These are phyloP conservation scores for Perognathus longimembris DNA, from an alignment of 2,113 vertebrate species.

Conservation along the genomic window DNA sequence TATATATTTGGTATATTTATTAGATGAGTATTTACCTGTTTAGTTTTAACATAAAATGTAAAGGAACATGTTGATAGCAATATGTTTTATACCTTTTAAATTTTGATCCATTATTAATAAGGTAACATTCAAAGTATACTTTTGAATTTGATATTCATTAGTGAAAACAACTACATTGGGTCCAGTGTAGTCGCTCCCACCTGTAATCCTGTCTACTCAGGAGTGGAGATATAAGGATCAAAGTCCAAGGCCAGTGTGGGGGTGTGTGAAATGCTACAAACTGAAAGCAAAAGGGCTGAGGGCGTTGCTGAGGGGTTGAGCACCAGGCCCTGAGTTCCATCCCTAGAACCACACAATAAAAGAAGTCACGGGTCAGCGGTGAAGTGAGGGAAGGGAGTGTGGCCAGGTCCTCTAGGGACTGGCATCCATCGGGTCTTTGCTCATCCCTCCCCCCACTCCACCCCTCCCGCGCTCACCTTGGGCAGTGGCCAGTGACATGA, in stretches of 20 bases:
- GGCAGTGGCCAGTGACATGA: too few species aligned
- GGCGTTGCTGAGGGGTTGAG: too few species aligned
- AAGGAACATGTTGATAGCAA: background rate
- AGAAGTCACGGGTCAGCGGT: fast-evolving
- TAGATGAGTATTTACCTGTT: background rate
- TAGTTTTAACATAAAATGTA: conserved; percentile 19
- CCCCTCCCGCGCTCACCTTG: too few species aligned
- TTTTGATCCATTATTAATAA: background rate
- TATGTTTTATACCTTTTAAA: background rate
- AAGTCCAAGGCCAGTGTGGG: too few species aligned
- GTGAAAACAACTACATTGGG: background rate
- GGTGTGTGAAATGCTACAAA: too few species aligned
- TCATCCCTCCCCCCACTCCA: too few species aligned
- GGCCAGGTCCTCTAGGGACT: too few species aligned
- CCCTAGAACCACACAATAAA: background rate
- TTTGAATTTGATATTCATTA: background rate
- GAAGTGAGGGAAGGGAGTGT: background rate
- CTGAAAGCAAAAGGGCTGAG: too few species aligned
- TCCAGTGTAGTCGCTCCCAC: too few species aligned
- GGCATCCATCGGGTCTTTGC: too few species aligned
- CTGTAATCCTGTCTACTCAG: too few species aligned
- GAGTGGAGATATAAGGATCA: too few species aligned
- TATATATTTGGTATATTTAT: background rate
- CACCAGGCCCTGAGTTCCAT: background rate
- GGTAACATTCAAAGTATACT: background rate